Percentiles rank a stretch among this genome's conserved stretches.
phyloP scores from a whole-genome alignment of 2,888 invertebrate genomes.

The Dorcus parallelipipedus region DNA sequence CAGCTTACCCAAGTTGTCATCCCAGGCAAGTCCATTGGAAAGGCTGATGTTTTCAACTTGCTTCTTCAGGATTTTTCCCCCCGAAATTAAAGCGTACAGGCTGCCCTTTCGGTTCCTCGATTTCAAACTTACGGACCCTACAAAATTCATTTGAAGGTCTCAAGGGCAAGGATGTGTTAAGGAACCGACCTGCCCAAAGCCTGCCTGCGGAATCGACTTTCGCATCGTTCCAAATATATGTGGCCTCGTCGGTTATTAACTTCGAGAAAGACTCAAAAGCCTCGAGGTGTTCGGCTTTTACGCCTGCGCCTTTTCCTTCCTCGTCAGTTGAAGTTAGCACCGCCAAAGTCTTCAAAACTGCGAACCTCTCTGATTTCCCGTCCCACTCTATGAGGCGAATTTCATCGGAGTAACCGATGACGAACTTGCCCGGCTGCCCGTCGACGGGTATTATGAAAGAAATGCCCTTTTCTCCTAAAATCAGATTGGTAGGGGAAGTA shows the following conservation, averaged over 20 bases:
- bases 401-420: slow-evolving; percentile 57
- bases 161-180: not conserved
- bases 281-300: slow-evolving; percentile 54
- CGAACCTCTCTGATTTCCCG: slow-evolving; percentile 51
- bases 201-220: slow-evolving; percentile 70
- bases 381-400: slow-evolving; percentile 62
- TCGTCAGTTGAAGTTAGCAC: slow-evolving; percentile 54
- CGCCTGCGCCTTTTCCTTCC: not conserved
- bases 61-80: slow-evolving; percentile 20
- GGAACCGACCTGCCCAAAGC: slow-evolving; percentile 61
- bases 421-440: slow-evolving; percentile 57
- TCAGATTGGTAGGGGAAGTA: not conserved
- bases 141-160: too few relatives aligned
- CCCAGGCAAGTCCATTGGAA: slow-evolving; percentile 73
- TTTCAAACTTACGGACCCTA: too few relatives aligned
- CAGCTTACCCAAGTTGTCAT: slow-evolving; percentile 60
- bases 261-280: slow-evolving; percentile 43
- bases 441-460: slow-evolving; percentile 62
- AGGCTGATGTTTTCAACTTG: slow-evolving; percentile 31
- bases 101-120: not conserved
- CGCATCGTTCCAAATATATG: slow-evolving; percentile 59
- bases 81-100: slow-evolving; percentile 10
- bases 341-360: slow-evolving; percentile 49
- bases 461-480: slow-evolving; percentile 28
- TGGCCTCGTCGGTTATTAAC: not conserved